phyloP scores from a whole-genome alignment of 2,113 vertebrate genomes.

The Solea senegalensis region DNA sequence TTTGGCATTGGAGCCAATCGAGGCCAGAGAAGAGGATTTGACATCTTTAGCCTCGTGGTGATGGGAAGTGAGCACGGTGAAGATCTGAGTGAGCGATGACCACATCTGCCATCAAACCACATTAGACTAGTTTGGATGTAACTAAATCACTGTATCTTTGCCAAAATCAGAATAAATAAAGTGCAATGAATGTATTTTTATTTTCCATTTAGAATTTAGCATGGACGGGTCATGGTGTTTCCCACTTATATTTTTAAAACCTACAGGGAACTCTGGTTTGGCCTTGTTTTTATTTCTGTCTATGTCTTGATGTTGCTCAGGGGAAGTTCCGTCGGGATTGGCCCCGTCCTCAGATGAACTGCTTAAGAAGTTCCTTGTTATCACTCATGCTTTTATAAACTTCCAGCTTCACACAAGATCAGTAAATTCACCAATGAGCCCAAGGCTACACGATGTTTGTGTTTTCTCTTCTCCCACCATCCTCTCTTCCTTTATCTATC shows the following conservation, averaged over 20 bases:
- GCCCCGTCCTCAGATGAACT: constrained; percentile 49
- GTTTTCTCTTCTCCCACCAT: constrained; percentile 28
- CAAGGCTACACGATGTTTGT: constrained; percentile 30
- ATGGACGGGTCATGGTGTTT: constrained; percentile 9
- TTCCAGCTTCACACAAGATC: constrained; percentile 20
- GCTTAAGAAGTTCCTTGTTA: constrained; percentile 51
- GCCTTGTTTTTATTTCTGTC: constrained; percentile 38
- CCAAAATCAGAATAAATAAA: not conserved
- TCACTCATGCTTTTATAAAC: constrained; percentile 62
- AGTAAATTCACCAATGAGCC: constrained; percentile 48
- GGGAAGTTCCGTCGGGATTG: constrained; percentile 38
- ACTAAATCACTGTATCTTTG: not conserved
- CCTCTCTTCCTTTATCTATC: constrained; percentile 23
- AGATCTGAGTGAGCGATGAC: no score
- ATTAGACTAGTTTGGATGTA: no score
- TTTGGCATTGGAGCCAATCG: no score
- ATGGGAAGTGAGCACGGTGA: no score
- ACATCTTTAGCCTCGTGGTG: no score
- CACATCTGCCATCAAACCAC: no score
- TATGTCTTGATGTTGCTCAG: constrained; percentile 18
- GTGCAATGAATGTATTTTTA: constrained; percentile 19
- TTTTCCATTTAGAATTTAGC: constrained; percentile 11
- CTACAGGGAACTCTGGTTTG: constrained; percentile 21
- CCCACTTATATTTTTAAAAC: not conserved
- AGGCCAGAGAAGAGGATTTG: no score